Evolutionary conservation across 2,797 vertebrate genomes (phyloP).

Genomic region (Intellagama lesueurii): DNA sequence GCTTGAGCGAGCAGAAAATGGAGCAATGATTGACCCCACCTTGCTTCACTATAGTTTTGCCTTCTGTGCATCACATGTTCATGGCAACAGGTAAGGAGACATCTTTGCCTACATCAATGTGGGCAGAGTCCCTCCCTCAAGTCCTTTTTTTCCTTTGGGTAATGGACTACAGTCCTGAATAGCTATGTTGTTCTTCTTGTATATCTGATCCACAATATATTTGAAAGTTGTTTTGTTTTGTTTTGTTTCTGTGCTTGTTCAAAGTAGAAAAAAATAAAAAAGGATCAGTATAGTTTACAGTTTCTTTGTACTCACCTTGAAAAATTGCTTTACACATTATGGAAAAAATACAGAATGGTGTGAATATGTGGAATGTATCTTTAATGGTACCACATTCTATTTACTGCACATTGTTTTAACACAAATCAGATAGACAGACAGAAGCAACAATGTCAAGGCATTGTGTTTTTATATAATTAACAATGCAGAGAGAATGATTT

Average conservation of each 20-base stretch:
- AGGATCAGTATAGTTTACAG: slow-evolving; percentile 7
- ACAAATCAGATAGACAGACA: slow-evolving; percentile 23
- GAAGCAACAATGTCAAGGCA: neutral
- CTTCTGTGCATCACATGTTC: slow-evolving; percentile 98
- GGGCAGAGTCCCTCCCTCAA: slow-evolving; percentile 60
- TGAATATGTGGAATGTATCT: neutral
- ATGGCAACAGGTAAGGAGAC: slow-evolving; percentile 93
- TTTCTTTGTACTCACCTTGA: slow-evolving; percentile 49
- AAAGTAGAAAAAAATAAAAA: slow-evolving; percentile 50
- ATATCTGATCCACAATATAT: slow-evolving; percentile 47
- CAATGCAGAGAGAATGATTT: neutral
- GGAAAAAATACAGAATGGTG: slow-evolving; percentile 9
- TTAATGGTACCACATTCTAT: slow-evolving; percentile 34
- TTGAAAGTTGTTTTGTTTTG: slow-evolving; percentile 67
- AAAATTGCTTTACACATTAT: slow-evolving; percentile 45
- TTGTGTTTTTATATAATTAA: neutral
- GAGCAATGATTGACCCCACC: slow-evolving; percentile 99
- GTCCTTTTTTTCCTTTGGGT: slow-evolving; percentile 63
- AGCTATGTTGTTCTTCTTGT: slow-evolving; percentile 42
- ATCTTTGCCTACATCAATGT: slow-evolving; percentile 45
- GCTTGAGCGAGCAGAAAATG: slow-evolving; percentile 95
- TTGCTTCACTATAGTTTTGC: slow-evolving; percentile 99
- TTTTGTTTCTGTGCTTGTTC: slow-evolving; percentile 67
- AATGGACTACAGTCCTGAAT: slow-evolving; percentile 58
- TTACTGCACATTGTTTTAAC: slow-evolving; percentile 23